A percentile compares a stretch with the other conserved stretches of the same genome.
Evolutionary conservation across 2,113 vertebrate species (phyloP).

Genomic region (Python bivittatus): DNA sequence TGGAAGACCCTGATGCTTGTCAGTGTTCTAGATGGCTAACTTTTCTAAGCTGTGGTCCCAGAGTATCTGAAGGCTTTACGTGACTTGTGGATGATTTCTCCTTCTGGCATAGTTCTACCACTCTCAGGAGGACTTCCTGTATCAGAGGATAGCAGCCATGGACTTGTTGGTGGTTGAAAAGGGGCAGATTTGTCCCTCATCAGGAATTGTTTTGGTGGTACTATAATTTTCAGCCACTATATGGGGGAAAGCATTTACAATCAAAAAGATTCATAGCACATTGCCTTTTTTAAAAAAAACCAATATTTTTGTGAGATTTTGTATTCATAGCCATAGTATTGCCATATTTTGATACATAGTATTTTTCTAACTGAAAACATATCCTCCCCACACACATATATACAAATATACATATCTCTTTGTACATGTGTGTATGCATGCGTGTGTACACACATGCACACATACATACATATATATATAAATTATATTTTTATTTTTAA

Average conservation of each 20-base stretch:
- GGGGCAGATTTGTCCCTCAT: neutral
- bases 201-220: neutral
- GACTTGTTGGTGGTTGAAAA: neutral
- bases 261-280: conserved; percentile 62
- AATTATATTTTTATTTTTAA: conserved; percentile 76
- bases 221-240: neutral
- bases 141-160: neutral
- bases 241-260: neutral
- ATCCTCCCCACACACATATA: conserved; percentile 43
- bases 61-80: no score
- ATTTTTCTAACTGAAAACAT: conserved; percentile 80
- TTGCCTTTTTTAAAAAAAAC: conserved; percentile 46
- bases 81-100: neutral
- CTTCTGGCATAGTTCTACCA: neutral
- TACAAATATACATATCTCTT: conserved; percentile 51
- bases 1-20: no score
- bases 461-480: conserved; percentile 62
- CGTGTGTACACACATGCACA: conserved; percentile 29
- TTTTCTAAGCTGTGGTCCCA: neutral
- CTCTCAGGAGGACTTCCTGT: neutral
- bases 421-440: conserved; percentile 48
- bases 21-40: no score
- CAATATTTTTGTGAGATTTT: conserved; percentile 68
- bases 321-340: conserved; percentile 68
- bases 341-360: conserved; percentile 75